phyloP scores from a whole-genome alignment of 1,140 invertebrate species.

The Protaetia brevitarsis region DNA sequence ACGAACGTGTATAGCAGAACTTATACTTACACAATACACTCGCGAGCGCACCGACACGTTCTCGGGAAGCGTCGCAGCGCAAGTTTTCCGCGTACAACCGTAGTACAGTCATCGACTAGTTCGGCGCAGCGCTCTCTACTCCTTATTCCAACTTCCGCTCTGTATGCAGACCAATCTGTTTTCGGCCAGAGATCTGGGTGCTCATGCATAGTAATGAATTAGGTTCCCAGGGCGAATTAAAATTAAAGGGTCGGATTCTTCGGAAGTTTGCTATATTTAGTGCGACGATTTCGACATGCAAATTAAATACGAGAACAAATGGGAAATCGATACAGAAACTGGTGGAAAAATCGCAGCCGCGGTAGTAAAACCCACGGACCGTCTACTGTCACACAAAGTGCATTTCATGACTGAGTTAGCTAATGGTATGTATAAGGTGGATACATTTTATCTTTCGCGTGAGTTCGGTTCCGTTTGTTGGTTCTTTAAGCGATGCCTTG shows the following conservation, averaged over 20 bases:
- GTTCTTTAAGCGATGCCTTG: too few relatives aligned
- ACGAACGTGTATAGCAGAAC: too few relatives aligned
- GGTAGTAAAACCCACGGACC: not conserved
- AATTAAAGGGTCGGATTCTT: conserved; percentile 48
- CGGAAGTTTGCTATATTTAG: conserved; percentile 49
- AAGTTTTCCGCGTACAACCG: not conserved
- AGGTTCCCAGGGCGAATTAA: conserved; percentile 50
- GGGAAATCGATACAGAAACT: not conserved
- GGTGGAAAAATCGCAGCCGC: not conserved
- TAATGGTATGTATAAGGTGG: too few relatives aligned
- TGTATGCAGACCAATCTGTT: conserved; percentile 46
- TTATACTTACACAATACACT: not conserved
- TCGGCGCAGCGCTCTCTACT: conserved; percentile 18
- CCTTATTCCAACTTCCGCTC: conserved; percentile 45
- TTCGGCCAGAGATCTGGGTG: conserved; percentile 36
- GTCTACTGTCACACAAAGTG: too few relatives aligned
- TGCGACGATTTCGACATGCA: conserved; percentile 49
- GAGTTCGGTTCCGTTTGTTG: too few relatives aligned
- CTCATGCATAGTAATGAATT: conserved; percentile 53
- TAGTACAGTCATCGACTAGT: not conserved
- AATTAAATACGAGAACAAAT: conserved; percentile 35
- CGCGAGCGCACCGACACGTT: not conserved
- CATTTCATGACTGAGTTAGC: too few relatives aligned
- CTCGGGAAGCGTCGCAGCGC: not conserved
- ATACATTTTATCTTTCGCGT: too few relatives aligned